Evolutionary conservation across 2,113 vertebrate species (phyloP).

Genomic region (Pithys albifrons): DNA sequence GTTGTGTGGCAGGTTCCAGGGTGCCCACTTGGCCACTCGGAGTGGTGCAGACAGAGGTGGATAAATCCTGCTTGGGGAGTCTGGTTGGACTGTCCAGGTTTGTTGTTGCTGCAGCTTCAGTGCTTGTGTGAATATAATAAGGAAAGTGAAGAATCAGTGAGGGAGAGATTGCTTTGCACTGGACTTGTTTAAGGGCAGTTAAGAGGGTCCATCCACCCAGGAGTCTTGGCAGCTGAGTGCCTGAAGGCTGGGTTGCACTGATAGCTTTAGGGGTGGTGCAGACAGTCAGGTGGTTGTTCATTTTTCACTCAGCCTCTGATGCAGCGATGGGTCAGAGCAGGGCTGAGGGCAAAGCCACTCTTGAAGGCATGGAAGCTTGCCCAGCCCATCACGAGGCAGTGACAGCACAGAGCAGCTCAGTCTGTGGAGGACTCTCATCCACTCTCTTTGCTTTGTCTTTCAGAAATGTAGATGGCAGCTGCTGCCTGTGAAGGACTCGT

Average conservation of each 20-base stretch:
- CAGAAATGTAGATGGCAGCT: constrained; percentile 86
- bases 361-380: not conserved
- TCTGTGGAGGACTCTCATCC: not conserved
- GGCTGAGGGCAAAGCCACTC: not conserved
- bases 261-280: not conserved
- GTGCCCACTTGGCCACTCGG: not conserved
- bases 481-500: constrained; percentile 44
- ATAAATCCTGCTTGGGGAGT: not conserved
- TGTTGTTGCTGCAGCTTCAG: not conserved
- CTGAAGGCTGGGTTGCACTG: not conserved
- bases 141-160: not conserved
- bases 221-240: not conserved
- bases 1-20: not conserved
- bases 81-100: not conserved
- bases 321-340: not conserved
- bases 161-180: not conserved
- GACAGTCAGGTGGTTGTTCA: not conserved
- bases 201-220: not conserved
- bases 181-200: not conserved
- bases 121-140: not conserved
- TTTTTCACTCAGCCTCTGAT: not conserved
- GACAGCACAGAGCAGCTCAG: not conserved
- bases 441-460: constrained; percentile 43
- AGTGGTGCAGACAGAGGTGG: not conserved
- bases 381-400: not conserved